Conservation (phyloP, 2,113 vertebrate species). For the Ochotona princeps region DNA sequence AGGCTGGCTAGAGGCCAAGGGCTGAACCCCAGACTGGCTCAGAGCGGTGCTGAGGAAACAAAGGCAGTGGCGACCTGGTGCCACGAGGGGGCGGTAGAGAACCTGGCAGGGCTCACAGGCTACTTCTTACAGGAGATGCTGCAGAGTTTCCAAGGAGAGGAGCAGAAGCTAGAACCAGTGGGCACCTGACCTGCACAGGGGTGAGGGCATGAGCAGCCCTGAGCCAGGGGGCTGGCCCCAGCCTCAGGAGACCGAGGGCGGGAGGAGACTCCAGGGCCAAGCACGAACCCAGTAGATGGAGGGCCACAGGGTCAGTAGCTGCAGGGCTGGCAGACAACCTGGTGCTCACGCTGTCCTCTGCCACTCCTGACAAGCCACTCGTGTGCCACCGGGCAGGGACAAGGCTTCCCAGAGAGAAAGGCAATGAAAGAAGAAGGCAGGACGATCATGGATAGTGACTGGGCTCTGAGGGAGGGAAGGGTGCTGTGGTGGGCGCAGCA, state of each 20-base stretch:
- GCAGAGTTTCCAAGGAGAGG: background rate
- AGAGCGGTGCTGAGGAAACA: accelerated
- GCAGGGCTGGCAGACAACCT: background rate
- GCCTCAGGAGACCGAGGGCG: background rate
- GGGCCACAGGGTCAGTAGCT: background rate
- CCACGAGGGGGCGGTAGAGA: background rate
- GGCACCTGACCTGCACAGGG: accelerated
- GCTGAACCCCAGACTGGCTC: background rate
- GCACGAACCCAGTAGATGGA: background rate
- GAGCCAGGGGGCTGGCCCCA: background rate
- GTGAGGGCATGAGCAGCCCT: background rate
- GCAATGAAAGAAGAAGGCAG: too few species aligned
- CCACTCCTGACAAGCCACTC: background rate
- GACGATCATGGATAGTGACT: background rate
- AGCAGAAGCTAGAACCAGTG: background rate
- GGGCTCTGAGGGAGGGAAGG: background rate
- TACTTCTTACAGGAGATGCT: background rate
- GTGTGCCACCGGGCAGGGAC: background rate
- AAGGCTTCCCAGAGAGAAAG: accelerated
- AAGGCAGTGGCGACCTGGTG: background rate
- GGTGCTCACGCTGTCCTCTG: background rate
- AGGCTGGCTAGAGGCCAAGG: background rate
- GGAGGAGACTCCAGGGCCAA: background rate
- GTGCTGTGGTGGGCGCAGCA: accelerated
- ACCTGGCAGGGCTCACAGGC: background rate